phyloP scores from a whole-genome alignment of 2,797 vertebrate genomes.

The Phyllotis vaccarum region DNA sequence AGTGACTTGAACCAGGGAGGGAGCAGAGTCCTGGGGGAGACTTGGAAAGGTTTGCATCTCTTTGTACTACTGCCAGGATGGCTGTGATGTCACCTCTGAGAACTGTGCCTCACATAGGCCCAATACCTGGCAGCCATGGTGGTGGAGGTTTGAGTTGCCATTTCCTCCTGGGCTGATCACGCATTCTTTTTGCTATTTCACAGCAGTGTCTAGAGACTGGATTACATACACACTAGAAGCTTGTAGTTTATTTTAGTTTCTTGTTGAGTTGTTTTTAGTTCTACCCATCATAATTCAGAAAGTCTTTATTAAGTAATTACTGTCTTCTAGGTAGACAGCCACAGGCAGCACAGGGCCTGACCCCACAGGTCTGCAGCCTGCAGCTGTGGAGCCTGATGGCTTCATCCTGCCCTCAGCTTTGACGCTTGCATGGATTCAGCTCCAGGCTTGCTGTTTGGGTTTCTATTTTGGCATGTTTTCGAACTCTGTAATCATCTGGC shows the following conservation, averaged over 20 bases:
- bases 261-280: neutral
- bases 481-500: neutral
- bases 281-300: neutral
- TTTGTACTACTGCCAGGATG: rapidly evolving
- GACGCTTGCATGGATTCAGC: neutral
- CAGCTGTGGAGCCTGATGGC: too few relatives aligned
- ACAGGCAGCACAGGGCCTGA: neutral
- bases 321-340: neutral
- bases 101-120: neutral
- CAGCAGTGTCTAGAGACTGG: neutral
- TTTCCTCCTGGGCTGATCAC: neutral
- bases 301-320: neutral
- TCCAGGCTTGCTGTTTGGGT: neutral
- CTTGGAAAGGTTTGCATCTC: rapidly evolving
- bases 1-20: neutral
- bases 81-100: neutral
- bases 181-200: neutral
- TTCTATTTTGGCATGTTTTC: neutral
- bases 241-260: neutral
- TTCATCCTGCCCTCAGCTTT: neutral
- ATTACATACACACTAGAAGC: neutral
- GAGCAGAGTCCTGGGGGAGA: neutral
- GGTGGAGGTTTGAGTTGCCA: neutral
- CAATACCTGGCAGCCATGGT: rapidly evolving
- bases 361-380: neutral